Evolutionary conservation across 2,888 invertebrate species (phyloP), one percentile per base, ranked within the genome.

Genomic region (Chaetogeoica ovagalla): DNA sequence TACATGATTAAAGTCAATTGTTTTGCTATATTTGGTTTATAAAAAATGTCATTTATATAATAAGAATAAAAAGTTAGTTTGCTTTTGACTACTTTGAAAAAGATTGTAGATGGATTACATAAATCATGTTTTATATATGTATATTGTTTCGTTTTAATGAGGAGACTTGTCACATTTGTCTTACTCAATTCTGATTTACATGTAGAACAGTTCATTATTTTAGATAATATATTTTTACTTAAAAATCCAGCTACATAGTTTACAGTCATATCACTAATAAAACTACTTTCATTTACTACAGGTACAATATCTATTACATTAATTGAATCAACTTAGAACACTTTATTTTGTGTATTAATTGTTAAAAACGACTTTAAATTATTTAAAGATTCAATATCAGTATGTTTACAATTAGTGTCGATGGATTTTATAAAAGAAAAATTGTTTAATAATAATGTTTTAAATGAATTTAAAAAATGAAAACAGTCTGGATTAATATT

Each of bases 181-280:
- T n/a, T 59, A n/a, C 59, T 59, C 11, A 59, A 21, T n/a, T 59
- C 59, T 21, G 59, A 59, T 59, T 59, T 21, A 59, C 59, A 59
- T 11, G 21, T 21, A 59, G n/a, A n/a, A n/a, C 59, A 59, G n/a
- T 59, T 59, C n/a, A 59, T 19, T 19, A 59, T 59, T n/a, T 59
- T n/a, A n/a, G n/a, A 19, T 59, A 59, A 59, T 59, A n/a, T 59
- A 19, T 59, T 59, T 59, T n/a, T 59, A n/a, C n/a, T 59, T 59
- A 59, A n/a, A 59, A 59, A 59, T 59, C 59, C 59, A 59, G n/a
- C 59, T n/a, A 59, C n/a, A 59, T 59, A 59, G 59, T n/a, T 59
- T 19, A 59, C 59, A n/a, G 59, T 59, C 59, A 59, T 59, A 59
- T 59, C 59, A 59, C n/a, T 59, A n/a, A 59, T 59, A 59, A n/a